A percentile compares a stretch with the other conserved stretches of the same genome.
phyloP scores from a whole-genome alignment of 1,140 invertebrate genomes.

The Caerostris darwini region DNA sequence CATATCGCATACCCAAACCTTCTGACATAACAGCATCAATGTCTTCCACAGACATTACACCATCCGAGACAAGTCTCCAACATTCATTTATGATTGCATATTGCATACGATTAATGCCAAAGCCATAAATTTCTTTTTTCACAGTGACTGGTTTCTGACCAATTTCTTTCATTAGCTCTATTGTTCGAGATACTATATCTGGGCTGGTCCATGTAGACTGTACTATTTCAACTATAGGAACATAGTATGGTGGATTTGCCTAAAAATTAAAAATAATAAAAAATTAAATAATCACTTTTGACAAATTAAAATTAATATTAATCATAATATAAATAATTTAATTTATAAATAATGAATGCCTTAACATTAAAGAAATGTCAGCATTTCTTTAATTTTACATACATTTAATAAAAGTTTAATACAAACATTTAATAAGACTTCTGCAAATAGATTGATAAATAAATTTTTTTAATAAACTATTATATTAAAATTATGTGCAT shows the following conservation, averaged over 20 bases:
- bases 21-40: conserved; percentile 96
- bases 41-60: conserved; percentile 91
- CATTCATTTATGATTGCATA: conserved; percentile 97
- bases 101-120: conserved; percentile 96
- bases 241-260: conserved; percentile 97
- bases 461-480: no score
- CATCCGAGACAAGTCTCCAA: conserved; percentile 92
- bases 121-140: conserved; percentile 93
- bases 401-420: no score
- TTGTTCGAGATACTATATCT: conserved; percentile 87
- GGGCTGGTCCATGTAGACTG: conserved; percentile 92
- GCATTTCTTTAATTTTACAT: no score
- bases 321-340: no score
- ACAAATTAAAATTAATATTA: no score
- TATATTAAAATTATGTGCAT: background rate
- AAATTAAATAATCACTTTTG: background rate
- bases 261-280: conserved; percentile 79
- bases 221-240: conserved; percentile 95
- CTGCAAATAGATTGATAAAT: no score
- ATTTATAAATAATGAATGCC: no score
- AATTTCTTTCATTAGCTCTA: conserved; percentile 91
- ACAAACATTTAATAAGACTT: no score
- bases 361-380: no score
- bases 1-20: conserved; percentile 96
- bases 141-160: conserved; percentile 94